Percentiles rank a stretch among this genome's conserved stretches.
These are phyloP conservation scores for Noctua comes DNA, from an alignment of 2,888 invertebrate genomes.

Conservation along the genomic window DNA sequence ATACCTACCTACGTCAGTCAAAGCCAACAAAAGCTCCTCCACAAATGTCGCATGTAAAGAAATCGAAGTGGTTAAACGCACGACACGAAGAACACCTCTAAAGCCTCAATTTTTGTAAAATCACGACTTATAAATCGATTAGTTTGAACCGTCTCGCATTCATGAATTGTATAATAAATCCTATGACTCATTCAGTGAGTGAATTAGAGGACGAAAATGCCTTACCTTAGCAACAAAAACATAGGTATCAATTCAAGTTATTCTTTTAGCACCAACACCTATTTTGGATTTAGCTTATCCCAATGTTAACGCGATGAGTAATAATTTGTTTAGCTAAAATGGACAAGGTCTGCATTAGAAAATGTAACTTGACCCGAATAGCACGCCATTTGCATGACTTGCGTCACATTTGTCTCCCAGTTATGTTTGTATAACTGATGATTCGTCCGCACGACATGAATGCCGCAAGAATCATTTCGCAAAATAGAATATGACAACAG, in stretches of 20 bases:
- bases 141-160: slow-evolving; percentile 45
- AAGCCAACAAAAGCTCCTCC: neutral
- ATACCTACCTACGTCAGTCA: neutral
- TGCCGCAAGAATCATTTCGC: slow-evolving; percentile 7
- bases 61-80: slow-evolving; percentile 4
- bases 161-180: slow-evolving; percentile 45
- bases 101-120: slow-evolving; percentile 19
- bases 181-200: slow-evolving; percentile 46
- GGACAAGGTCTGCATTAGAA: slow-evolving; percentile 35
- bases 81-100: slow-evolving; percentile 5
- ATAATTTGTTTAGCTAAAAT: slow-evolving; percentile 18
- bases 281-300: slow-evolving; percentile 8
- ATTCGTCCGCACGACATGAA: slow-evolving; percentile 8
- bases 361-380: slow-evolving; percentile 31
- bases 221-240: slow-evolving; percentile 5
- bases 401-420: slow-evolving; percentile 22
- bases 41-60: slow-evolving; percentile 11
- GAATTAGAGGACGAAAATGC: slow-evolving; percentile 34
- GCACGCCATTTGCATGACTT: slow-evolving; percentile 31
- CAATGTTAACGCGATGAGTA: neutral
- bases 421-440: slow-evolving; percentile 19
- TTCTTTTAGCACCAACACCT: slow-evolving; percentile 12
- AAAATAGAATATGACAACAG: slow-evolving; percentile 33
- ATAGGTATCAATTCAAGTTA: neutral
- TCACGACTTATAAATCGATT: slow-evolving; percentile 55